Evolutionary conservation across 2,888 invertebrate genomes (phyloP), one percentile per base, ranked within the genome.

Genomic region (Noctuana brunneofusca): DNA sequence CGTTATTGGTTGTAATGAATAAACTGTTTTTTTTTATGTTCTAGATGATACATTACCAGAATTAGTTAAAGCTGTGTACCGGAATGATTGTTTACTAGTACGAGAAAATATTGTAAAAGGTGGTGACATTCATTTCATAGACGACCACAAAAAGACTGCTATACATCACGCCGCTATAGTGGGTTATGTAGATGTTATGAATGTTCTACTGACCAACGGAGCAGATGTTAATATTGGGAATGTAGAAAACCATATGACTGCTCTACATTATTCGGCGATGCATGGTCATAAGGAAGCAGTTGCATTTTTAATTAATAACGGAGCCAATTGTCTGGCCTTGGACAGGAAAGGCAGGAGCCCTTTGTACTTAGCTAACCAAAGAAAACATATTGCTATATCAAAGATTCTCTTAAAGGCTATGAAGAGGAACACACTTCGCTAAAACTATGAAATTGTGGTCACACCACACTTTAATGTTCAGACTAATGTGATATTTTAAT

Each of bases 201-300:
- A 14, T 32, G 16, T 53, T 38, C 52, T 64, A 16, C 22, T 52
- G 24, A 22, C 56, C 4, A 48, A 64, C 41, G 14, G 16, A n/a
- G 59, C 60, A 18, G 52, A 64, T 46, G 12, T 64, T 5, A 48
- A 64, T 14, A 52, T 52, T 20, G 27, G 35, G 38, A 48, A 41
- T 16, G 41, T 30, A 14, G 53, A 59, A 11, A 59, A 55, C 20
- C 43, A 64, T 22, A 22, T 49, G 35, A 64, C 64, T 18, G 59
- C 64, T 0, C 46, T 64, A 41, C 64, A 64, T 49, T 64, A 59
- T 50, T 50, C 59, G 6, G 50, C 59, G 4, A 54, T 54, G 43
- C 35, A 64, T 46, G 56, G 59, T 14, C 32, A 46, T 18, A 50
- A 46, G 4, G 55, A 43, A 24, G 49, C 41, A 30, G 35, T 64